phyloP scores from a whole-genome alignment of 35 echinoderm and acorn worm species.

The Amphiura filiformis region DNA sequence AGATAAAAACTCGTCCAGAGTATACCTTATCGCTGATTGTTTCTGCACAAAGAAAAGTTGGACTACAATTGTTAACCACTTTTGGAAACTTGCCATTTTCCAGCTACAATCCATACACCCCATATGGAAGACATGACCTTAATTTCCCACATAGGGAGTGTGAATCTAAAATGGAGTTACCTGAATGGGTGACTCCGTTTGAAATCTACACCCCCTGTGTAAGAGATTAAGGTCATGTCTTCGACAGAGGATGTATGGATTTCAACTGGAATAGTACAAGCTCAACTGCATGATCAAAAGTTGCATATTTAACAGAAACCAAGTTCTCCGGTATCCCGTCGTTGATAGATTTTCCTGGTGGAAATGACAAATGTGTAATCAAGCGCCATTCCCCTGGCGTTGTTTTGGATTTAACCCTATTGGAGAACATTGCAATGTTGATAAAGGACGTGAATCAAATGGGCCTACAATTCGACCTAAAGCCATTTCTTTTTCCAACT shows the following conservation, averaged over 20 bases:
- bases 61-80: constrained; percentile 25
- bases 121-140: no score
- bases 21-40: constrained; percentile 3
- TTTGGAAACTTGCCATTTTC: background rate
- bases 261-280: no score
- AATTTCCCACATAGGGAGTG: no score
- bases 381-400: constrained; percentile 13
- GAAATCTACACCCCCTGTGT: no score
- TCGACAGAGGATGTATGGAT: no score
- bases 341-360: constrained; percentile 25
- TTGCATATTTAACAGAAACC: constrained; percentile 9
- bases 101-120: background rate
- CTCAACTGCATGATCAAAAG: constrained; percentile 31
- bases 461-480: constrained; percentile 34
- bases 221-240: no score
- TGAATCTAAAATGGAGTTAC: no score
- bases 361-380: constrained; percentile 32
- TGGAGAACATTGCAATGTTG: constrained; percentile 37
- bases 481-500: constrained; percentile 23
- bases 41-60: constrained; percentile 22
- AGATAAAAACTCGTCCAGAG: background rate
- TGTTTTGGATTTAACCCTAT: constrained; percentile 39
- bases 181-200: no score
- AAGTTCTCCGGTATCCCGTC: background rate
- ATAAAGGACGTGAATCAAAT: constrained; percentile 16